Base-by-base conservation (phyloP, 1,140 invertebrate genomes). In the Monomorium pharaonis region DNA sequence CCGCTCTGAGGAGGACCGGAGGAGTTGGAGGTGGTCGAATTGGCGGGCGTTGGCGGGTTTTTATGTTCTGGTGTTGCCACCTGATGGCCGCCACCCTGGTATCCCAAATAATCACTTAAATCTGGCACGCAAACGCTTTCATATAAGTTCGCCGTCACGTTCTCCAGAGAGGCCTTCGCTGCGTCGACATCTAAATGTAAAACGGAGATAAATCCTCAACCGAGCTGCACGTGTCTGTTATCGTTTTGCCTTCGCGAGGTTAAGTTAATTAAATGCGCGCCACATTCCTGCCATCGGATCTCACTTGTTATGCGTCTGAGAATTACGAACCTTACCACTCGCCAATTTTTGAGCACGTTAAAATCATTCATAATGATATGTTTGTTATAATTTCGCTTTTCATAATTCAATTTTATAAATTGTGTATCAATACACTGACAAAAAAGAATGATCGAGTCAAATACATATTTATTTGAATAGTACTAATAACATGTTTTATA, bases 51-150 rank as follows among this genome's bases (percentile, higher is more conserved):
- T 54, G 93, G 91, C 70, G 95, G 94, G 78, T 93, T 94, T 85
- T 94, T 94, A 90, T 92, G 93, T 30, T 94, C 93, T 60, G 95
- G 93, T 42, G 95, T 94, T 24, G 94, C 91, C 21, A 93, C 91
- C n/a, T 88, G 65, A 93, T 94, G 90, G 54, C 92, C 92, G 65
- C 90, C 91, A 83, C 94, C 93, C 83, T 95, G 95, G 92, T 96
- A 96, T 56, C 95, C 95, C 90, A 97, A 95, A 93, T 97, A 97
- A 91, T 97, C 96, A 83, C 95, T 96, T 89, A 98, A 95, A 93
- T 98, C 97, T 86, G 97, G 97, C 90, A 98, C 97, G 93, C 97
- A 98, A 90, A 97, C 96, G 85, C 97, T 96, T 90, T 98, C 97
- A 95, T 97, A 98, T 90, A 97, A 96, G 93, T 96, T 97, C 74